Conservation (phyloP, 2,113 vertebrate genomes). For the Poecile atricapillus region DNA sequence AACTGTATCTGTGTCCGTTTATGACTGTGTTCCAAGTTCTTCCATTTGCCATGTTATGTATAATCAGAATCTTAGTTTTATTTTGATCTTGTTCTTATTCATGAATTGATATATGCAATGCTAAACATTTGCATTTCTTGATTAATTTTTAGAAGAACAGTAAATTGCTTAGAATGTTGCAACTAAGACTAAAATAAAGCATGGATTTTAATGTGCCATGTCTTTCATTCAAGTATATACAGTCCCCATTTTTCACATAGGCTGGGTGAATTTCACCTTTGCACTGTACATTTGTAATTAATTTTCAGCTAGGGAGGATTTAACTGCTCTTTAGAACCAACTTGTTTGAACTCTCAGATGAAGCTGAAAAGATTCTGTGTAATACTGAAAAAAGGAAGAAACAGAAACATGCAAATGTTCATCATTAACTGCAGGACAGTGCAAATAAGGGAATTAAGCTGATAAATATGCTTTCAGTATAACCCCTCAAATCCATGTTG, state of each 20-base stretch:
- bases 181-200: not conserved
- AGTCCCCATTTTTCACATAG: not conserved
- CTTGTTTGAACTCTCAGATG: not conserved
- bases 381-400: not conserved
- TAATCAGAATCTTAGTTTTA: not conserved
- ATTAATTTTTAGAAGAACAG: not conserved
- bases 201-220: not conserved
- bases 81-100: not conserved
- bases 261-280: not conserved
- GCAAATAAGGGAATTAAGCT: not conserved
- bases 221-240: not conserved
- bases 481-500: not conserved
- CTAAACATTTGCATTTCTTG: not conserved
- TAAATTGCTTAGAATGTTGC: not conserved
- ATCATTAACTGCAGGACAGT: not conserved
- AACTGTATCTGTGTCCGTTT: not conserved
- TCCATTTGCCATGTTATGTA: not conserved
- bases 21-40: not conserved
- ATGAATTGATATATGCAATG: not conserved
- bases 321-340: not conserved
- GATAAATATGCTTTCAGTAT: not conserved
- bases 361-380: not conserved
- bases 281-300: not conserved
- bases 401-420: not conserved
- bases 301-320: not conserved